Evolutionary conservation across 2,888 invertebrate genomes (phyloP).

Genomic region (Hirtodrosophila cameraria): DNA sequence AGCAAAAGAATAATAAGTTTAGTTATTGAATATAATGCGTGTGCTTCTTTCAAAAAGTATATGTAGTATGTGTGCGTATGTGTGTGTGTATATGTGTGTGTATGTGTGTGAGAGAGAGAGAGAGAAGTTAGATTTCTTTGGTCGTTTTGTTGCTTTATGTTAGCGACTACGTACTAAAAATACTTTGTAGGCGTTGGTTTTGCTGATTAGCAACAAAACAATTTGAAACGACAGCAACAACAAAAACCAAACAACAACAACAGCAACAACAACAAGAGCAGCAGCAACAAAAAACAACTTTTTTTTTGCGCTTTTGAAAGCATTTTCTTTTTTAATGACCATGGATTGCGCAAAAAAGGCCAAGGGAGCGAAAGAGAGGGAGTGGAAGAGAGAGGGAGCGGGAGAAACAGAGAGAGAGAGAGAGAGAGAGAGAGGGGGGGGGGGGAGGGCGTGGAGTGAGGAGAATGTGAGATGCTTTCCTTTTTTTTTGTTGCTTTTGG

Average conservation of each 20-base stretch:
- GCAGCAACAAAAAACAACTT: constrained; percentile 19
- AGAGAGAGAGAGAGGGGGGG: neutral
- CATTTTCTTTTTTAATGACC: constrained; percentile 45
- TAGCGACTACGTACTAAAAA: constrained; percentile 62
- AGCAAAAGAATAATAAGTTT: constrained; percentile 2
- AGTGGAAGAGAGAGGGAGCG: neutral
- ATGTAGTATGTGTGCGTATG: constrained; percentile 14
- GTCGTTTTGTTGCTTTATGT: constrained; percentile 41
- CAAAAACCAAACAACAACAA: constrained; percentile 9
- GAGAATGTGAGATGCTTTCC: constrained; percentile 54
- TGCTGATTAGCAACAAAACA: constrained; percentile 64
- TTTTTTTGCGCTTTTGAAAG: constrained; percentile 51
- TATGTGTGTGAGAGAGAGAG: constrained; percentile 8
- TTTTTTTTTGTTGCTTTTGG: constrained; percentile 36
- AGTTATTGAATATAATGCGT: too few relatives aligned
- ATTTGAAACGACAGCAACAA: constrained; percentile 15
- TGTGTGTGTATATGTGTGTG: constrained; percentile 11
- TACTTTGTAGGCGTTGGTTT: constrained; percentile 63
- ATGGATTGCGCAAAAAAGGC: constrained; percentile 39
- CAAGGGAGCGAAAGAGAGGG: neutral
- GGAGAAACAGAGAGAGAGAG: neutral
- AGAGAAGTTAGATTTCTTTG: neutral
- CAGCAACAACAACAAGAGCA: too few relatives aligned
- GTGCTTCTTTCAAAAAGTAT: constrained; percentile 15
- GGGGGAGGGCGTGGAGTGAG: neutral